Evolutionary conservation across 2,113 vertebrate species (phyloP).

Genomic region (Callaeas wilsoni): DNA sequence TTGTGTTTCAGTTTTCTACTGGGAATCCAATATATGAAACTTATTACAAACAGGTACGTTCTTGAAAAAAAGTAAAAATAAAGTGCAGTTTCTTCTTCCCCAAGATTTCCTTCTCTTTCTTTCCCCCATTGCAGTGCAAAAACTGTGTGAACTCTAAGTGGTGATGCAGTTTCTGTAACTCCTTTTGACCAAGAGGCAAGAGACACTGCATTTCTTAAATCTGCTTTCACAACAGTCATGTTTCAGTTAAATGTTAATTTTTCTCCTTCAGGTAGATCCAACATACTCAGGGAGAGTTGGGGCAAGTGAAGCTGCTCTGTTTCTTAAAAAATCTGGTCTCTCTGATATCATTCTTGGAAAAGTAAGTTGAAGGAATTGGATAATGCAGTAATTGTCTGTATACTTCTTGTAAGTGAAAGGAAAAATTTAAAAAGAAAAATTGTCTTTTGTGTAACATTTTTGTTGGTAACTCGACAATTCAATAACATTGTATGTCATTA

Average conservation of each 20-base stretch:
- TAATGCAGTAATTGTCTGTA: neutral
- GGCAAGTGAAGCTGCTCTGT: constrained; percentile 91
- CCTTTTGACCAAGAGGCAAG: neutral
- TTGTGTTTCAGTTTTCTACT: constrained; percentile 79
- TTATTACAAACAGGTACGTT: constrained; percentile 91
- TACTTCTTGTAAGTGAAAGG: neutral
- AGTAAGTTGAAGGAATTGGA: constrained; percentile 66
- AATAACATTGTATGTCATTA: neutral
- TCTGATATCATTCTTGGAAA: constrained; percentile 90
- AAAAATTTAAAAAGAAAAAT: neutral
- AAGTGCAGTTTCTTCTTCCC: neutral
- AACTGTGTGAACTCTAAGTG: neutral
- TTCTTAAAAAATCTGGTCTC: constrained; percentile 94
- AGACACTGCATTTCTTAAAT: neutral
- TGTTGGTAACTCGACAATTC: neutral
- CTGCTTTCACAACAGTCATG: neutral
- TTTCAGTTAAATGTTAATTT: neutral
- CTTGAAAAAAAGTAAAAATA: neutral
- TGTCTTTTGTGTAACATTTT: neutral
- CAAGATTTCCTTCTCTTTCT: neutral
- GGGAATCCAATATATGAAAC: constrained; percentile 91
- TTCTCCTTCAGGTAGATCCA: constrained; percentile 86
- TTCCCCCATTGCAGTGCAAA: neutral
- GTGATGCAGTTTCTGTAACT: neutral
- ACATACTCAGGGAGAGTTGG: constrained; percentile 87